These are phyloP conservation scores for Brachionus koreanus DNA, from an alignment of 1,140 invertebrate genomes.

Conservation along the genomic window DNA sequence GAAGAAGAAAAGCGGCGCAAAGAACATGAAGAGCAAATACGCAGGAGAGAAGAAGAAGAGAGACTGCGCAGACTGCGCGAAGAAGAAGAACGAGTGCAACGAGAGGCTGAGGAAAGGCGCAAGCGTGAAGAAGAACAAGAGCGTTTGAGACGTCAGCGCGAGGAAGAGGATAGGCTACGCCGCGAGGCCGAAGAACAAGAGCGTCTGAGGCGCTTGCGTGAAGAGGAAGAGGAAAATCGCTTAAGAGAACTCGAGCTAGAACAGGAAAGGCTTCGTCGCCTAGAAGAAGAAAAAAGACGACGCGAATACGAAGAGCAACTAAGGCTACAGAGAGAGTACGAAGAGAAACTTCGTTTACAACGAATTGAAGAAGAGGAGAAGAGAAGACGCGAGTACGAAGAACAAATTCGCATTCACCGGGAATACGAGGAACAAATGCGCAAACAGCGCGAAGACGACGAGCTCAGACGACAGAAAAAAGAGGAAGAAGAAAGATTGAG, in stretches of 20 bases:
- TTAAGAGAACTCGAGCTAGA: not conserved
- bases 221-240: not conserved
- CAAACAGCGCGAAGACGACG: constrained; percentile 45
- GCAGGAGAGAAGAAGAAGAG: constrained; percentile 46
- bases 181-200: not conserved
- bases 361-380: not conserved
- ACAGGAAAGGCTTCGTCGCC: not conserved
- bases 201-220: not conserved
- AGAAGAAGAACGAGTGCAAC: constrained; percentile 40
- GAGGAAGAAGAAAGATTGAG: not conserved
- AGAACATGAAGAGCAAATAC: constrained; percentile 47
- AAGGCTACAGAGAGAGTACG: constrained; percentile 44
- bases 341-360: not conserved
- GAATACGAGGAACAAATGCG: constrained; percentile 30
- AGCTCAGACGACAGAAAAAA: not conserved
- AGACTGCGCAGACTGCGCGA: not conserved
- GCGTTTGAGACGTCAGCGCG: not conserved
- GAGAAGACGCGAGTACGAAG: not conserved
- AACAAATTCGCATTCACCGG: constrained; percentile 44
- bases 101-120: constrained; percentile 45
- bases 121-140: constrained; percentile 45
- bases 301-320: constrained; percentile 45
- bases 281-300: constrained; percentile 48
- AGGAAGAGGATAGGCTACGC: not conserved
- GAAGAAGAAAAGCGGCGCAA: constrained; percentile 44